Evolutionary conservation across 2,113 vertebrate species (phyloP).

Genomic region (Nipponia nippon): DNA sequence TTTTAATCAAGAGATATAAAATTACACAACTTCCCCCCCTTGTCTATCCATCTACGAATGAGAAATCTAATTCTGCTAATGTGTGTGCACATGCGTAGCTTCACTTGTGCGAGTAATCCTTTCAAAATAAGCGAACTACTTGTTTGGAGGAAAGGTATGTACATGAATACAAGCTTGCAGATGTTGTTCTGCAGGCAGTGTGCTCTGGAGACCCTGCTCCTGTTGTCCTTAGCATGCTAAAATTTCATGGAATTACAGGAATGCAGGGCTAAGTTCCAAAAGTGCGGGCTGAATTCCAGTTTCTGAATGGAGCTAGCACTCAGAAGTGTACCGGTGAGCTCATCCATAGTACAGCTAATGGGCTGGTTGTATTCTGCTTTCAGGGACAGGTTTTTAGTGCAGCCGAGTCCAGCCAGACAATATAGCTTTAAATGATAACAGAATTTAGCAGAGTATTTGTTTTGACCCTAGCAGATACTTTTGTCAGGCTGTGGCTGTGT

Average conservation of each 20-base stretch:
- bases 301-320: background rate
- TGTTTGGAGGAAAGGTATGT: background rate
- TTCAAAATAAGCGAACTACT: background rate
- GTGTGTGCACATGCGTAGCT: background rate
- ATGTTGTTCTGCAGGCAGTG: background rate
- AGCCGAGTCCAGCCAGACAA: background rate
- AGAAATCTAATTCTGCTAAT: background rate
- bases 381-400: background rate
- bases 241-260: slow-evolving; percentile 24
- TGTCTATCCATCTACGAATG: background rate
- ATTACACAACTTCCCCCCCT: background rate
- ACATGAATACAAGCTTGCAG: background rate
- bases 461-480: background rate
- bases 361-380: background rate
- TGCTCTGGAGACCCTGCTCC: background rate
- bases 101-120: background rate
- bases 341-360: background rate
- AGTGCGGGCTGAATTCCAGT: accelerated
- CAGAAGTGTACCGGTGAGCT: background rate
- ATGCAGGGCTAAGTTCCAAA: background rate
- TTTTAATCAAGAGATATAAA: background rate
- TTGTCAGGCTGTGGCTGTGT: background rate
- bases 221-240: background rate
- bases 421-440: background rate
- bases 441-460: background rate